Evolutionary conservation across 2,797 vertebrate genomes (phyloP).

Genomic region (Pempheris klunzingeri): DNA sequence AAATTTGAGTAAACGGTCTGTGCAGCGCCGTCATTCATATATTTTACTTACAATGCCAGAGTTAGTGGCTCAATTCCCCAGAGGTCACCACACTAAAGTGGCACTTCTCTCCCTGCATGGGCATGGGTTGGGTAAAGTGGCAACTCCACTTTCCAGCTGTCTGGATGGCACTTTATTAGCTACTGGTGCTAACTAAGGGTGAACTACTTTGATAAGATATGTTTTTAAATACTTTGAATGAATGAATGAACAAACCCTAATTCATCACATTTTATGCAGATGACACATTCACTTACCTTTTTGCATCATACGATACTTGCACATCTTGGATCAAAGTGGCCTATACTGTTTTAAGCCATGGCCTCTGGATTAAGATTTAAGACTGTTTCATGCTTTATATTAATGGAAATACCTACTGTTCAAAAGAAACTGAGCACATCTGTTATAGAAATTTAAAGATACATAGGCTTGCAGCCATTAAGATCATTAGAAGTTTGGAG

Average conservation of each 20-base stretch:
- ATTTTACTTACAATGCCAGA: not conserved
- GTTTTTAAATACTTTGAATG: slow-evolving; percentile 11
- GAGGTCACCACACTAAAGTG: slow-evolving; percentile 33
- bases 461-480: not conserved
- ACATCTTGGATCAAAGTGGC: not conserved
- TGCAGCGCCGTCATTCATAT: not conserved
- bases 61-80: slow-evolving; percentile 17
- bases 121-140: slow-evolving; percentile 39
- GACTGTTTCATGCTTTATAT: not conserved
- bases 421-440: not conserved
- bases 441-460: not conserved
- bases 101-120: slow-evolving; percentile 1
- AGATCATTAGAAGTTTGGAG: not conserved
- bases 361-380: not conserved
- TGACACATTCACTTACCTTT: not conserved
- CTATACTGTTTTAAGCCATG: not conserved
- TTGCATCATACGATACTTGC: not conserved
- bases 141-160: slow-evolving; percentile 28
- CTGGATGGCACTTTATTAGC: slow-evolving; percentile 33
- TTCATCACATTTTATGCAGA: not conserved
- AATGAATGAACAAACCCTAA: not conserved
- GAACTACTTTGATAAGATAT: slow-evolving; percentile 6
- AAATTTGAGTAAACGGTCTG: not conserved
- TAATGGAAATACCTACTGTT: not conserved
- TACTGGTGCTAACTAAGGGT: slow-evolving; percentile 5